Evolutionary conservation across 2,797 vertebrate genomes (phyloP), one percentile per base, ranked within the genome.

Genomic region (Eleutherodactylus coqui): DNA sequence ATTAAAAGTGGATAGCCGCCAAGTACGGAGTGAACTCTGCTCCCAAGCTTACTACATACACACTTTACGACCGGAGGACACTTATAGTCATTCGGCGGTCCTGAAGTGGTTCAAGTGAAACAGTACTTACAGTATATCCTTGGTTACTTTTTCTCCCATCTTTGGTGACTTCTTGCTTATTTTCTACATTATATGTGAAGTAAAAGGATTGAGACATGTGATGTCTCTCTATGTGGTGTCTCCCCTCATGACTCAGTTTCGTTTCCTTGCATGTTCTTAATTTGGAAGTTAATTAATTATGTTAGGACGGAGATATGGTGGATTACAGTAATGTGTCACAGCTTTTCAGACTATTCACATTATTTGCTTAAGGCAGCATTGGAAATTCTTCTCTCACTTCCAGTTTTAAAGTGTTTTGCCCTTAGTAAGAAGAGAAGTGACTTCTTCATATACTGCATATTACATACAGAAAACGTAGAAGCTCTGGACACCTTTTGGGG

Each of bases 251-350:
- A 38, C 34, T 78, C 29, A 62, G 62, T 11, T 45, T 69, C 21
- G 58, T 36, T 70, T 55, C 47, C 11, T 51, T 10, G 32, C 69
- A 7, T 55, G 43, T 72, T 38, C 51, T 69, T 27, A 41, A 24
- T 70, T 82, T 38, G 17, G 19, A n/a, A 36, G 34, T 55, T 55
- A 58, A 73, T 73, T n/a, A 58, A 47, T 24, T 0, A 58, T 47
- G 36, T 53, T 43, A 32, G 81, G n/a, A n/a, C n/a, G n/a, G 81
- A 77, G 83, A 84, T 53, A 53, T 27, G 75, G 75, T 69, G 45
- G 69, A 53, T 84, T 84, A 67, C 29, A 69, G 13, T 53, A 77
- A 84, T 77, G 41, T 11, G 41, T 47, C 49, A 6, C 24, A 58
- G 58, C 27, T 19, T 45, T 67, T 72, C 53, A 43, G 75, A 27